These are phyloP conservation scores for Virgularia gustaviana DNA, from an alignment of 92 coral and sea anemone genomes.

Conservation along the genomic window DNA sequence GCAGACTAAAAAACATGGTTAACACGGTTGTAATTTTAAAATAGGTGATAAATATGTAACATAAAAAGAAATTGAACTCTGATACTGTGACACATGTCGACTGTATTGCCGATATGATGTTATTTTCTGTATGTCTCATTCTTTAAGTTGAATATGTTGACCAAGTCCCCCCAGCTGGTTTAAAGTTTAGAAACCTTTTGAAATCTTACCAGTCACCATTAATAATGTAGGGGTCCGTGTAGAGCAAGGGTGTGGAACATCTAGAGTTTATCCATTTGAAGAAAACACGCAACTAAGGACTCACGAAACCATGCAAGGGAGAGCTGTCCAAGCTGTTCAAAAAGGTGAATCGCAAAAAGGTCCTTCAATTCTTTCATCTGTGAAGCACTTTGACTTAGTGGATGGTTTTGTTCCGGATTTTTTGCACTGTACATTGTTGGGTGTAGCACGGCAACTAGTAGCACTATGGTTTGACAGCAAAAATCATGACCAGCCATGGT, in stretches of 20 bases:
- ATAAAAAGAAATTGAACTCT: too few species aligned
- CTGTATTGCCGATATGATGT: too few species aligned
- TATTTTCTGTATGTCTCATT: too few species aligned
- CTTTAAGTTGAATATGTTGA: too few species aligned
- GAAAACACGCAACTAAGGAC: background rate
- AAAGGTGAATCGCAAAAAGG: constrained; percentile 3
- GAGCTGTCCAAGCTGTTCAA: background rate
- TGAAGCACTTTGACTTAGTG: constrained; percentile 18
- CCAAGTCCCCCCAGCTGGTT: too few species aligned
- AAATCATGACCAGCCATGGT: constrained; percentile 18
- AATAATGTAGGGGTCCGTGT: background rate
- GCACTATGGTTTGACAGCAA: constrained; percentile 17
- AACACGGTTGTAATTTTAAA: too few species aligned
- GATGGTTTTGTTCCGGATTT: constrained; percentile 28
- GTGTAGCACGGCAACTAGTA: constrained; percentile 12
- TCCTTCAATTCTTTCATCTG: background rate
- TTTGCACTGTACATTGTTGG: constrained; percentile 26
- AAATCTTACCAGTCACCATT: too few species aligned
- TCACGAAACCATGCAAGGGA: background rate
- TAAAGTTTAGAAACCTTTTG: too few species aligned
- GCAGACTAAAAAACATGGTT: too few species aligned
- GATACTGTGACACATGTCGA: too few species aligned
- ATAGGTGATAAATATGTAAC: too few species aligned
- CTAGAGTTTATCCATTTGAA: background rate
- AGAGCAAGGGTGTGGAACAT: background rate